Conservation (phyloP, 2,113 vertebrate species). For the Nestor notabilis region DNA sequence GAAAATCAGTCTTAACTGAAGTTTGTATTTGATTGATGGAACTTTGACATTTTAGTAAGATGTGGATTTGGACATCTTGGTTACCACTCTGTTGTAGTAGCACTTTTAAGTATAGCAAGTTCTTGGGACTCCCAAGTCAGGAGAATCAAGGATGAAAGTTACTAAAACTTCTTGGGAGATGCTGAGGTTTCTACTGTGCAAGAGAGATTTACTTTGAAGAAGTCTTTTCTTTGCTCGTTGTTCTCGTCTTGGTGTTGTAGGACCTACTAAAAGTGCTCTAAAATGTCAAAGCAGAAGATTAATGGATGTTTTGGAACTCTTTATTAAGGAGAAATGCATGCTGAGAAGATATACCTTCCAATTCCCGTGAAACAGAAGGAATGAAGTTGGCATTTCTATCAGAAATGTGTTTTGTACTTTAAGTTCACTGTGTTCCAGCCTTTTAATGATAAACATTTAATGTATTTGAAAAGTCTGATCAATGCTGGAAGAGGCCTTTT, state of each 20-base stretch:
- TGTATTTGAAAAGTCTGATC: not conserved
- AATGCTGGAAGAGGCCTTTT: not conserved
- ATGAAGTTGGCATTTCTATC: not conserved
- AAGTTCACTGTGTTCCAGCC: not conserved
- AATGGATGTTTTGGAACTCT: not conserved
- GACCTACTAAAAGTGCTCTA: not conserved
- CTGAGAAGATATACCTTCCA: not conserved
- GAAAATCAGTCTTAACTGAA: not conserved
- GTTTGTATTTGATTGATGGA: not conserved
- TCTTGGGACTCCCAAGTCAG: not conserved
- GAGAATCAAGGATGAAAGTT: not conserved
- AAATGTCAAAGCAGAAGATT: not conserved
- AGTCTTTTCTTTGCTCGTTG: not conserved
- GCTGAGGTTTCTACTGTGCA: not conserved
- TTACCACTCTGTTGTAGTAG: not conserved
- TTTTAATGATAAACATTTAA: not conserved
- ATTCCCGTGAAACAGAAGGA: not conserved
- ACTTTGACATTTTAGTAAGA: not conserved
- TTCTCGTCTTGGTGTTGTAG: not conserved
- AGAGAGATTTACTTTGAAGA: not conserved
- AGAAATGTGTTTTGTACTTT: not conserved
- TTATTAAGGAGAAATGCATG: not conserved
- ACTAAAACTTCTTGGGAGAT: not conserved
- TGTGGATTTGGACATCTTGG: rapidly evolving
- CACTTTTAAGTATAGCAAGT: not conserved